These are phyloP conservation scores for Anseranas semipalmata DNA, from an alignment of 2,113 vertebrate species.

Conservation along the genomic window DNA sequence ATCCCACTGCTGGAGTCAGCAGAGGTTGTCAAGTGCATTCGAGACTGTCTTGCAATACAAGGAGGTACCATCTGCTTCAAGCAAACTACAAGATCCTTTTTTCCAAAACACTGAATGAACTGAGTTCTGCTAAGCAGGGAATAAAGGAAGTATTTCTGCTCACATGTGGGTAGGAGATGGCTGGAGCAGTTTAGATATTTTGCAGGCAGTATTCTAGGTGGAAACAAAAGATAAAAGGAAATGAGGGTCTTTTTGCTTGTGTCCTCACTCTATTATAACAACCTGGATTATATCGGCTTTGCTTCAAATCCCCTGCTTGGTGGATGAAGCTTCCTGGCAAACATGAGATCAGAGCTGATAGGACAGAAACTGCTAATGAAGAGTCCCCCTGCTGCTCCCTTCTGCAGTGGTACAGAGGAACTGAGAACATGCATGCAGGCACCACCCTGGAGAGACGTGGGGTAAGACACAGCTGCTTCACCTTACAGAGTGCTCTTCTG, in stretches of 20 bases:
- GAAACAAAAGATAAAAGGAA: not conserved
- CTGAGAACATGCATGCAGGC: not conserved
- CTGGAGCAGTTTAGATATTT: not conserved
- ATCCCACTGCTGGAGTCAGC: not conserved
- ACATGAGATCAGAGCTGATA: not conserved
- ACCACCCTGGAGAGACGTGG: not conserved
- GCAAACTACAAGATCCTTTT: not conserved
- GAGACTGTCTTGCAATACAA: not conserved
- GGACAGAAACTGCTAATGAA: not conserved
- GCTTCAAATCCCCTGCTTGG: not conserved
- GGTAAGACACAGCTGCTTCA: not conserved
- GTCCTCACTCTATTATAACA: not conserved
- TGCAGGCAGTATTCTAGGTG: accelerated
- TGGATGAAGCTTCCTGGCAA: not conserved
- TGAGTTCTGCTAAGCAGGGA: not conserved
- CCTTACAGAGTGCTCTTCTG: not conserved
- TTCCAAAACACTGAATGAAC: not conserved
- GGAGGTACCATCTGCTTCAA: not conserved
- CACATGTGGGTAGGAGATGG: accelerated
- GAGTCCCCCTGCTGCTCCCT: not conserved
- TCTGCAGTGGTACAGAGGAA: not conserved
- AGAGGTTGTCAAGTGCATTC: not conserved
- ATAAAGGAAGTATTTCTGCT: not conserved
- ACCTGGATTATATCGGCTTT: not conserved
- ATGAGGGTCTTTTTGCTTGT: not conserved